Evolutionary conservation across 2,797 vertebrate species (phyloP), one percentile per base, ranked within the genome.

Genomic region (Brotula barbata): DNA sequence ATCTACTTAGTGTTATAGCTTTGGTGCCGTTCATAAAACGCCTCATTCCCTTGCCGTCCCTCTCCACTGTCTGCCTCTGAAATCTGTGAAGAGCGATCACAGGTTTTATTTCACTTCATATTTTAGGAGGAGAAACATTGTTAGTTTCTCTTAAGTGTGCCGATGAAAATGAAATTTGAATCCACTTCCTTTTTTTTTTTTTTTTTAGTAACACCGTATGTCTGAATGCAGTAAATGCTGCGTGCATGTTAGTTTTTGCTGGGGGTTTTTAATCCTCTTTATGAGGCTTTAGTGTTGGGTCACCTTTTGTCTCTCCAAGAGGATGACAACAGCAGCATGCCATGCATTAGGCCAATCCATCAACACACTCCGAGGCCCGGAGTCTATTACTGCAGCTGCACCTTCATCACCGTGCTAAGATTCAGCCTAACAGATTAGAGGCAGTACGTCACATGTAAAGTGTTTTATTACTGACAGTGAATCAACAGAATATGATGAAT

Each of bases 1-100:
- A 45, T 82, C 85, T 83, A 82, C 73, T 85, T 83, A 81, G 75
- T 66, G 61, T 79, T 85, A 81, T 71, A 68, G 75, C 70, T 75
- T 81, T 51, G 68, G 61, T 81, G 55, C 36, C 13, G 40, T 62
- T 50, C 57, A 62, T 81, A 75, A 74, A 85, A 85, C 54, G 65
- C 49, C 20, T 57, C 41, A 11, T 63, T 73, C 50, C 55, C 57
- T 59, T 54, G 64, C 52, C 14, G 54, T 71, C 57, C 41, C 63
- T 62, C 71, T 68, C 54, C 54, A 13, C 46, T 33, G 67, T 80
- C 47, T 65, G 25, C 39, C 51, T 47, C 44, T 64, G 63, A 71
- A 60, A 28, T 28, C 25, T 23, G 47, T 71, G 58, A 71, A 55
- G 51, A 68, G 68, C 42, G 59, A 55, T 43, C 19, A 16, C 34